These are phyloP conservation scores for Anoncus sp. DNA, from an alignment of 2,888 invertebrate genomes.

Conservation along the genomic window DNA sequence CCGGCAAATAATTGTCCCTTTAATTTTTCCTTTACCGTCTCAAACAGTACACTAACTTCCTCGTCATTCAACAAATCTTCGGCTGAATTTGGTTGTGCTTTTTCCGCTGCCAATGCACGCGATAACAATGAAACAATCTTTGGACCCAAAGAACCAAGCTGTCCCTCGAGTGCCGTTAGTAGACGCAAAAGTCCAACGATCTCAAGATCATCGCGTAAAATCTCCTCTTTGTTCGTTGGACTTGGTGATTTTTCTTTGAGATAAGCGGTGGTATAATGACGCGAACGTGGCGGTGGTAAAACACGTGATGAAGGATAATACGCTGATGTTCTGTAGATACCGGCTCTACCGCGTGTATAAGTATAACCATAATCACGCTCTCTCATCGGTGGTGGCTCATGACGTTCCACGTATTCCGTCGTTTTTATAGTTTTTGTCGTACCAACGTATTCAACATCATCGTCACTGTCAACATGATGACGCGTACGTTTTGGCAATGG, in stretches of 20 bases:
- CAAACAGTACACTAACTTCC: slow-evolving; percentile 90
- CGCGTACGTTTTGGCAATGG: slow-evolving; percentile 65
- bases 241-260: slow-evolving; percentile 78
- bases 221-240: slow-evolving; percentile 74
- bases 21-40: slow-evolving; percentile 94
- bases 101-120: slow-evolving; percentile 91
- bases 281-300: slow-evolving; percentile 63
- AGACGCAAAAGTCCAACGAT: slow-evolving; percentile 86
- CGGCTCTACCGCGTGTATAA: slow-evolving; percentile 60
- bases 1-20: slow-evolving; percentile 91
- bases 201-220: slow-evolving; percentile 78
- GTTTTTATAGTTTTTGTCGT: slow-evolving; percentile 74
- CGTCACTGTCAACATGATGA: slow-evolving; percentile 77
- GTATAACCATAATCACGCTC: slow-evolving; percentile 65
- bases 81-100: slow-evolving; percentile 88
- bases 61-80: slow-evolving; percentile 90
- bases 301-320: slow-evolving; percentile 66
- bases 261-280: slow-evolving; percentile 78
- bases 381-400: slow-evolving; percentile 63
- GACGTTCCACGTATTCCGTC: slow-evolving; percentile 76
- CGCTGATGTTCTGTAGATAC: slow-evolving; percentile 61
- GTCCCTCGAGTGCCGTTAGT: slow-evolving; percentile 92
- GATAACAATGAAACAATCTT: slow-evolving; percentile 91
- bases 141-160: slow-evolving; percentile 93
- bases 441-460: slow-evolving; percentile 81